These are phyloP conservation scores for Epinotia nisella DNA, from an alignment of 2,888 invertebrate species.

Conservation along the genomic window DNA sequence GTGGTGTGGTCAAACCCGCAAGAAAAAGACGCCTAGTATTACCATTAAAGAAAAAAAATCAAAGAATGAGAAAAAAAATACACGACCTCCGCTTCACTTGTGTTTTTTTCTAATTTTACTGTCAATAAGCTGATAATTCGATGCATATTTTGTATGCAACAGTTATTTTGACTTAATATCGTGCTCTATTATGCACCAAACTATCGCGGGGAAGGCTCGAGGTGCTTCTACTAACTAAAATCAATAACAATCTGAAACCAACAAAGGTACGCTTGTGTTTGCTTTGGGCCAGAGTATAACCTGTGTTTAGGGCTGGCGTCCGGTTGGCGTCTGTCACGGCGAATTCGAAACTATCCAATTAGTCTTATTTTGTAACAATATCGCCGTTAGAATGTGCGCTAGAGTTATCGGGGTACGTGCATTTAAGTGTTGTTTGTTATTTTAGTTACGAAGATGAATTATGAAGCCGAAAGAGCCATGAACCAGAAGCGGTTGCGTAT, in stretches of 20 bases:
- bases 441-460: constrained; percentile 83
- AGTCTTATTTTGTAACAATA: constrained; percentile 60
- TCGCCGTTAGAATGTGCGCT: constrained; percentile 60
- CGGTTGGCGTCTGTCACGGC: constrained; percentile 84
- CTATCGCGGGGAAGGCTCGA: constrained; percentile 71
- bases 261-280: constrained; percentile 86
- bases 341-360: constrained; percentile 68
- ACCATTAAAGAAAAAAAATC: constrained; percentile 49
- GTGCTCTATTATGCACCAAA: constrained; percentile 80
- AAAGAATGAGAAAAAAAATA: constrained; percentile 79
- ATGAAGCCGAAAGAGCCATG: constrained; percentile 83
- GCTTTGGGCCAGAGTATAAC: constrained; percentile 80
- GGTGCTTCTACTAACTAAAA: constrained; percentile 82
- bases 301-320: constrained; percentile 84
- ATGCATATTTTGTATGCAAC: constrained; percentile 83
- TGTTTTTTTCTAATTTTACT: constrained; percentile 85
- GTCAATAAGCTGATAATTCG: constrained; percentile 82
- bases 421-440: constrained; percentile 67
- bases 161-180: constrained; percentile 77
- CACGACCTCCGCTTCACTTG: constrained; percentile 81
- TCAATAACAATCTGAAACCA: constrained; percentile 84
- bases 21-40: constrained; percentile 45
- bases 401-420: constrained; percentile 54
- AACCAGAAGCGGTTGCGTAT: constrained; percentile 83
- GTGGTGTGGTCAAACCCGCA: constrained; percentile 36